Conservation (phyloP, 2,888 invertebrate genomes). For the Tipula lateralis region DNA sequence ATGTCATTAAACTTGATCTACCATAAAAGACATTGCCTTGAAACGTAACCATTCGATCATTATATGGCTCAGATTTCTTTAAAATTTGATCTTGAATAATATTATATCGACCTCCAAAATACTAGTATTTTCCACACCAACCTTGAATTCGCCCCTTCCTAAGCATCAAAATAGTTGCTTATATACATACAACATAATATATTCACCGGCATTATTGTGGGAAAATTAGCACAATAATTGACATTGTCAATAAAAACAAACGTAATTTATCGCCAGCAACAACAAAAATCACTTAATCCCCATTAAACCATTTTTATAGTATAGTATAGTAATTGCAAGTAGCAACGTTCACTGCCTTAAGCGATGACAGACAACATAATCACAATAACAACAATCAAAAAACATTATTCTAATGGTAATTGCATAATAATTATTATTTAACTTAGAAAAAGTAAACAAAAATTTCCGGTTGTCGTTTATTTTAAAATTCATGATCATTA, state of each 20-base stretch:
- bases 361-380: neutral
- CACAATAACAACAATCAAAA: neutral
- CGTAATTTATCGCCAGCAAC: neutral
- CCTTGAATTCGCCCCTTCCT: neutral
- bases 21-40: neutral
- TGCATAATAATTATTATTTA: neutral
- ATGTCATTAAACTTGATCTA: too few relatives aligned
- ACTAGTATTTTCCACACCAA: neutral
- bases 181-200: neutral
- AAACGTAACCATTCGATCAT: neutral
- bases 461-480: constrained; percentile 2
- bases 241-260: neutral
- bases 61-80: neutral
- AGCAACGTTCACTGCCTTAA: too few relatives aligned
- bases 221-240: constrained; percentile 19
- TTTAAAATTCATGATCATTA: neutral
- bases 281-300: neutral
- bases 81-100: neutral
- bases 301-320: neutral
- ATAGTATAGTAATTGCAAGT: neutral
- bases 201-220: neutral
- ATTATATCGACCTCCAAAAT: too few relatives aligned
- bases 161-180: neutral
- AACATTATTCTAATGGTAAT: neutral
- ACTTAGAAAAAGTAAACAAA: neutral